phyloP scores from a whole-genome alignment of 2,797 vertebrate species.

The Selene dorsalis region DNA sequence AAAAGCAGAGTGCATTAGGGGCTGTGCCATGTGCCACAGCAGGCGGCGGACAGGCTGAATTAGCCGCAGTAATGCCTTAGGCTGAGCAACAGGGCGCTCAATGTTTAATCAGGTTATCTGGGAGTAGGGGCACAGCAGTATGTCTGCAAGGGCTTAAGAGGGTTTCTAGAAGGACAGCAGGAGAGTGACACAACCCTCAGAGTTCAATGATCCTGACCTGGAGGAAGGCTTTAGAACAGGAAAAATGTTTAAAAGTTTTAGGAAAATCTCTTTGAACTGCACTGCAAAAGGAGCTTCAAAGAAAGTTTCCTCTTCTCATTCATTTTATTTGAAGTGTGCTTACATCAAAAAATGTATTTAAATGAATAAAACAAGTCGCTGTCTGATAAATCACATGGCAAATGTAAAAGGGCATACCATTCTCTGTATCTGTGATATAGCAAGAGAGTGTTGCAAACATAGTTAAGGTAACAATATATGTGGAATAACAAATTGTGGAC shows the following conservation, averaged over 20 bases:
- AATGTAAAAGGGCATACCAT: not conserved
- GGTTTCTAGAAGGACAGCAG: conserved; percentile 54
- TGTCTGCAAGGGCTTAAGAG: conserved; percentile 44
- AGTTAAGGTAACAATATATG: conserved; percentile 32
- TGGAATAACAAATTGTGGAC: conserved; percentile 47
- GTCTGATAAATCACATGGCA: not conserved
- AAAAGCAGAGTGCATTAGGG: conserved; percentile 65
- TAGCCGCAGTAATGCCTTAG: conserved; percentile 62
- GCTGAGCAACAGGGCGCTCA: conserved; percentile 64
- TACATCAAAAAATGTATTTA: not conserved
- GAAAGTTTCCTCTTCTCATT: not conserved
- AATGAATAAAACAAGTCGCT: not conserved
- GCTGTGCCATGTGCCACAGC: conserved; percentile 54
- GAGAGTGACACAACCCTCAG: conserved; percentile 49
- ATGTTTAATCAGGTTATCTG: conserved; percentile 76
- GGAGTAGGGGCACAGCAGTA: conserved; percentile 40
- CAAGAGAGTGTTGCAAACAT: not conserved
- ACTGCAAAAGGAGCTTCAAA: not conserved
- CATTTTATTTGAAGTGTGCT: conserved; percentile 4
- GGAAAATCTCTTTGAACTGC: conserved; percentile 10
- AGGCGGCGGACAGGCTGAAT: conserved; percentile 66
- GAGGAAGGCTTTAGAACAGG: conserved; percentile 43
- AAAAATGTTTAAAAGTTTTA: conserved; percentile 17
- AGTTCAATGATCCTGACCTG: conserved; percentile 52
- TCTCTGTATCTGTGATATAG: not conserved